Percentiles rank a stretch among this genome's conserved stretches.
phyloP scores from a whole-genome alignment of 1,140 invertebrate species.

The Sminthurinus signatus region DNA sequence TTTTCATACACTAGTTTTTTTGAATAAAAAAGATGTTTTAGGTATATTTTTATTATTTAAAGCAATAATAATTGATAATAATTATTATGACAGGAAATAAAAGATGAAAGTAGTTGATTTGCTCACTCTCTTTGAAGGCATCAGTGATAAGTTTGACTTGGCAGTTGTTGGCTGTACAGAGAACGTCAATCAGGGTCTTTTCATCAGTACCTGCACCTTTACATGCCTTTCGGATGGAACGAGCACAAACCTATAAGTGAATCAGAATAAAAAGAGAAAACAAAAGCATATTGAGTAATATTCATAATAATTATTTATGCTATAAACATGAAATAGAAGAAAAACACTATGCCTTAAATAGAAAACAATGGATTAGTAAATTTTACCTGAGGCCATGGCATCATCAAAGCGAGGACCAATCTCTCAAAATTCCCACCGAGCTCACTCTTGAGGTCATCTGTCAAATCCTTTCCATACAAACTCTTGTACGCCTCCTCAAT shows the following conservation, averaged over 20 bases:
- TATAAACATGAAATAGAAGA: too few relatives aligned
- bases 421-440: conserved; percentile 54
- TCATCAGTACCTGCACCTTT: conserved; percentile 52
- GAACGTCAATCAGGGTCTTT: conserved; percentile 76
- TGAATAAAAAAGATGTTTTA: too few relatives aligned
- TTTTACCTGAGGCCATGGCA: conserved; percentile 48
- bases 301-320: too few relatives aligned
- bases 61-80: too few relatives aligned
- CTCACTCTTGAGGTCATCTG: conserved; percentile 62
- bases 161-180: conserved; percentile 79
- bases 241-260: too few relatives aligned
- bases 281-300: too few relatives aligned
- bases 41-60: too few relatives aligned
- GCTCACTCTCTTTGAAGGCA: conserved; percentile 73
- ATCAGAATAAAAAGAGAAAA: too few relatives aligned
- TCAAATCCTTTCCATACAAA: conserved; percentile 81
- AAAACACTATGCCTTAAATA: too few relatives aligned
- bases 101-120: too few relatives aligned
- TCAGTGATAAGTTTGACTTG: conserved; percentile 75
- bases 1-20: conserved; percentile 75
- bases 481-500: conserved; percentile 88
- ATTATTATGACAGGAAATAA: too few relatives aligned
- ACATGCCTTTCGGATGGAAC: conserved; percentile 51
- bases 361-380: too few relatives aligned
- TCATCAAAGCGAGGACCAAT: conserved; percentile 52